phyloP scores from a whole-genome alignment of 2,888 invertebrate genomes.

The Macrophya annulata region DNA sequence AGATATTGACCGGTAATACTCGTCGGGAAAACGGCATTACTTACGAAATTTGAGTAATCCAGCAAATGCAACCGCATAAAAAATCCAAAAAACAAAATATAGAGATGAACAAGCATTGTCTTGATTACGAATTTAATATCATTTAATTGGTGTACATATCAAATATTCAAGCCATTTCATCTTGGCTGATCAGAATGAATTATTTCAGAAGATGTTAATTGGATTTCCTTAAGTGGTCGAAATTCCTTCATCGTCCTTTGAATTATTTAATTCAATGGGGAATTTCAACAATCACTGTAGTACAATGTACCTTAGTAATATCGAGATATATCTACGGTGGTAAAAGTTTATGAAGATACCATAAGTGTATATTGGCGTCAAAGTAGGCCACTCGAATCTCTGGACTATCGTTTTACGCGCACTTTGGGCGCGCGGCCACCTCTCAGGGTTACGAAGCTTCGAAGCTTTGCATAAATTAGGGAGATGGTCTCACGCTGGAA shows the following conservation, averaged over 20 bases:
- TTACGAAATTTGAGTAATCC: too few species aligned
- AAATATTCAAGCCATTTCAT: too few species aligned
- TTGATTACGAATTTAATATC: too few species aligned
- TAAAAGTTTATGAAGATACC: constrained; percentile 32
- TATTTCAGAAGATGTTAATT: not conserved
- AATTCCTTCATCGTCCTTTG: too few species aligned
- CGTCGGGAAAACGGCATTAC: too few species aligned
- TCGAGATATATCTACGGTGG: not conserved
- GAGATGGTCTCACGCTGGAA: constrained; percentile 16
- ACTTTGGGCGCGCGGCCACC: constrained; percentile 22
- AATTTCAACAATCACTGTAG: not conserved
- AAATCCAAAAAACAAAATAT: too few species aligned
- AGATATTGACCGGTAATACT: too few species aligned
- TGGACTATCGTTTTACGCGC: constrained; percentile 28
- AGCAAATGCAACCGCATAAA: too few species aligned
- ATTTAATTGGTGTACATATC: too few species aligned
- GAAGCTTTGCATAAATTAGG: constrained; percentile 42
- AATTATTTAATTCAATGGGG: not conserved
- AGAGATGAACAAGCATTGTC: too few species aligned
- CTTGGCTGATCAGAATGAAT: too few species aligned
- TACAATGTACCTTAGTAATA: not conserved
- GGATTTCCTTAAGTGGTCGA: too few species aligned
- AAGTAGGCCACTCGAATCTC: not conserved
- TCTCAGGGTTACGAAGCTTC: constrained; percentile 7
- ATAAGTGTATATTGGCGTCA: constrained; percentile 1